A percentile compares a stretch with the other conserved stretches of the same genome.
Conservation (phyloP, 2,888 invertebrate genomes). For the Nephrotoma guestfalica region DNA sequence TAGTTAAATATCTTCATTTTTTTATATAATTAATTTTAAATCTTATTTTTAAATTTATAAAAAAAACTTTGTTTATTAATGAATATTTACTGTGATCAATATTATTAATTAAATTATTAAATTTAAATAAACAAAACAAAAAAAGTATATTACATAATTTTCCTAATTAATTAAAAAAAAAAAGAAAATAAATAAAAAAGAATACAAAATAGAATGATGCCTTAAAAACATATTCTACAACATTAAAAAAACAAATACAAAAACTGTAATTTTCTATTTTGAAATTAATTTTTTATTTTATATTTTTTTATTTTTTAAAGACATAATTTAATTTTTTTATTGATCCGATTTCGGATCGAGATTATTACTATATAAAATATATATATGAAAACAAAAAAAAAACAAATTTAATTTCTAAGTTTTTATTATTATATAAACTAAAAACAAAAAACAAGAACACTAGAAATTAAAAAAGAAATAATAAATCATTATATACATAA, state of each 20-base stretch:
- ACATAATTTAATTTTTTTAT: background rate
- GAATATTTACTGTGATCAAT: constrained; percentile 6
- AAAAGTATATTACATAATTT: background rate
- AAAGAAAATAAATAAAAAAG: background rate
- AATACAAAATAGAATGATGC: constrained; percentile 6
- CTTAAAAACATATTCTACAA: constrained; percentile 5
- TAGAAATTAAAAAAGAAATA: background rate
- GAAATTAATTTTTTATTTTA: background rate
- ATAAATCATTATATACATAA: background rate
- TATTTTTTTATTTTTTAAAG: background rate
- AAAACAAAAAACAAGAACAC: background rate
- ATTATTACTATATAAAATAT: background rate
- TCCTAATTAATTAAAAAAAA: background rate
- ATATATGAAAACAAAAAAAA: background rate
- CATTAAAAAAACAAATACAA: background rate
- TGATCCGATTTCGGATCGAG: constrained; percentile 3
- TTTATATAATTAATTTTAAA: background rate
- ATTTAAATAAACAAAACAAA: background rate
- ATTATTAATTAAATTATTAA: constrained; percentile 1
- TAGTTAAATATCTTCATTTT: background rate
- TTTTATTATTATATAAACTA: background rate
- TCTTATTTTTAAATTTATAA: background rate
- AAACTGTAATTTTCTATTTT: background rate
- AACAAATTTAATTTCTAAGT: background rate
- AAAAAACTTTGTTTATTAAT: background rate